Percentiles rank a stretch among this genome's conserved stretches.
Conservation (phyloP, 2,113 vertebrate genomes). For the Malaclemys terrapin region DNA sequence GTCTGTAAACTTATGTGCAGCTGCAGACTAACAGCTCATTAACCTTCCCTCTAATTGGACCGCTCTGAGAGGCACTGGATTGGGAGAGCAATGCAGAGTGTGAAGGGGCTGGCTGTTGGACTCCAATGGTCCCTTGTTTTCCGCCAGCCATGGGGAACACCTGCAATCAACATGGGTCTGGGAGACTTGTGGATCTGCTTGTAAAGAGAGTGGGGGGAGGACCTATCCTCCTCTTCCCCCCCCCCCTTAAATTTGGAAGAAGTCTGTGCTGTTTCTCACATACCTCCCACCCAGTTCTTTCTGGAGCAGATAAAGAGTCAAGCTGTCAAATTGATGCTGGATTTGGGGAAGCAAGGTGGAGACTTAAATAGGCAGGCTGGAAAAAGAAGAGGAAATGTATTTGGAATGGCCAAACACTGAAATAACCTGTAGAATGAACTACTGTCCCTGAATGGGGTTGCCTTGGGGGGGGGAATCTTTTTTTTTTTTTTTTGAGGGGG, state of each 20-base stretch:
- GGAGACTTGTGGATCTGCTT: fast-evolving
- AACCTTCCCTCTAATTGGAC: neutral
- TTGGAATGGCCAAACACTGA: neutral
- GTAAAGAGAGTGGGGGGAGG: fast-evolving
- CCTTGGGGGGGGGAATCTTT: neutral
- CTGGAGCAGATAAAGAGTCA: neutral
- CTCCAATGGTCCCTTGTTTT: neutral
- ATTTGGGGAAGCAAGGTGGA: neutral
- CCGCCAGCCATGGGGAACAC: fast-evolving
- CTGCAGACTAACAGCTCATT: neutral
- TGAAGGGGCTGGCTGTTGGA: neutral
- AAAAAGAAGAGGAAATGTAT: neutral
- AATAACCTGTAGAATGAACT: fast-evolving
- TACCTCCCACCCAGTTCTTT: neutral
- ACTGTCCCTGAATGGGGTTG: fast-evolving
- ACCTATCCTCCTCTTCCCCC: too few relatives aligned
- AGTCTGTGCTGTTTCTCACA: neutral
- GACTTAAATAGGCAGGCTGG: fast-evolving
- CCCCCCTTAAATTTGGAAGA: neutral
- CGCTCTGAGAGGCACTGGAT: neutral
- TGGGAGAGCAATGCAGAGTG: neutral
- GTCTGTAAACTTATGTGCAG: neutral
- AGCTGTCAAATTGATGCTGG: fast-evolving
- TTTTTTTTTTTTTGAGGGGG: too few relatives aligned
- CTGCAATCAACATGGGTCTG: neutral